Percentiles rank a stretch among this genome's conserved stretches.
phyloP scores from a whole-genome alignment of 2,113 vertebrate genomes.

The Bufo bufo region DNA sequence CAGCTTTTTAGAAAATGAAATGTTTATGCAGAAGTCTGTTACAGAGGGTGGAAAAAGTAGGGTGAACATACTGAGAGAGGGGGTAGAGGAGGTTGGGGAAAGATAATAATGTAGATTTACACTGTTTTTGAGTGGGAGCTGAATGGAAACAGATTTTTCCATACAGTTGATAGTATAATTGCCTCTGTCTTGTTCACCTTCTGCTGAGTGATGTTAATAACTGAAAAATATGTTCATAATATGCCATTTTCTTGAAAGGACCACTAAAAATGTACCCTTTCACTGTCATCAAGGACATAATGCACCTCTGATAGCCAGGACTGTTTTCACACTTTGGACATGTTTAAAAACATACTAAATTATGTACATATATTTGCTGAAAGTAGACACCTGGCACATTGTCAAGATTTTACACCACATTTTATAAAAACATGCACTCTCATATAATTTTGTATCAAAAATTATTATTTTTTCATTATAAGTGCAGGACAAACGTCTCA shows the following conservation, averaged over 20 bases:
- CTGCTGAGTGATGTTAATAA: conserved; percentile 23
- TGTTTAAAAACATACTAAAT: too few relatives aligned
- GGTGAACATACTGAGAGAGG: conserved; percentile 43
- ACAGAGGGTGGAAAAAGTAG: conserved; percentile 14
- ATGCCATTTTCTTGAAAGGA: neutral
- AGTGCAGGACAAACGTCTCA: too few relatives aligned
- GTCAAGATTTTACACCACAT: too few relatives aligned
- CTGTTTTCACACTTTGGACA: neutral
- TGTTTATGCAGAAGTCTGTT: conserved; percentile 39
- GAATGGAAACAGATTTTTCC: conserved; percentile 36
- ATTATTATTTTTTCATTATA: too few relatives aligned
- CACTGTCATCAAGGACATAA: too few relatives aligned
- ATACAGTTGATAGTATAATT: conserved; percentile 40
- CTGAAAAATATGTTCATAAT: neutral
- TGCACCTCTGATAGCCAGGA: neutral
- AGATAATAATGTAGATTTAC: conserved; percentile 38
- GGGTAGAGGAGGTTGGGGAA: conserved; percentile 34
- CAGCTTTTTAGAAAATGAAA: neutral
- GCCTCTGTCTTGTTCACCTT: conserved; percentile 31
- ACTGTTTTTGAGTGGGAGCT: conserved; percentile 42
- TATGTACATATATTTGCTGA: neutral
- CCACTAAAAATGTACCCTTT: neutral
- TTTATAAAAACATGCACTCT: too few relatives aligned
- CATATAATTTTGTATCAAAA: too few relatives aligned
- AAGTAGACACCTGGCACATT: neutral